A percentile compares a stretch with the other conserved stretches of the same genome.
phyloP scores from a whole-genome alignment of 2,797 vertebrate genomes.

The Zenarchopterus dispar region DNA sequence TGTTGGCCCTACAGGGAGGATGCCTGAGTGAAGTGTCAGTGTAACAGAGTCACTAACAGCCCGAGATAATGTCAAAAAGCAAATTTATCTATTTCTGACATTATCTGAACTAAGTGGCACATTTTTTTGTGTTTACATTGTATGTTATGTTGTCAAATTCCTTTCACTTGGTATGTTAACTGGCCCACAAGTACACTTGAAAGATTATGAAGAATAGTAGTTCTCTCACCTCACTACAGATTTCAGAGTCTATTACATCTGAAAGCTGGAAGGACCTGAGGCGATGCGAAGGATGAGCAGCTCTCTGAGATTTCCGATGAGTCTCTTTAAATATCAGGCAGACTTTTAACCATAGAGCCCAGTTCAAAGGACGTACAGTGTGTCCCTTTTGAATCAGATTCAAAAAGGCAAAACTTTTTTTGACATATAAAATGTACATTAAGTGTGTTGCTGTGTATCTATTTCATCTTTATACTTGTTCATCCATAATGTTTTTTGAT shows the following conservation, averaged over 20 bases:
- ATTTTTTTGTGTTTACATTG: constrained; percentile 1
- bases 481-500: too few relatives aligned
- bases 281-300: constrained; percentile 53
- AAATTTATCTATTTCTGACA: constrained; percentile 29
- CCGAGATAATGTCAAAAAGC: constrained; percentile 27
- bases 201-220: constrained; percentile 57
- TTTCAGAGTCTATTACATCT: constrained; percentile 25
- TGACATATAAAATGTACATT: too few relatives aligned
- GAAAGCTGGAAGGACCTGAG: constrained; percentile 33
- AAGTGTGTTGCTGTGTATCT: too few relatives aligned
- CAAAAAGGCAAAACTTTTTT: background rate
- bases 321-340: constrained; percentile 15
- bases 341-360: constrained; percentile 12
- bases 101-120: constrained; percentile 15
- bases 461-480: too few relatives aligned
- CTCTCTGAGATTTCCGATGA: constrained; percentile 44
- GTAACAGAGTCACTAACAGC: constrained; percentile 7
- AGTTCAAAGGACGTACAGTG: constrained; percentile 4
- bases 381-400: too few relatives aligned
- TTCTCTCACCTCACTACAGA: constrained; percentile 58
- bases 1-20: constrained; percentile 4
- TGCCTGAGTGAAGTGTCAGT: constrained; percentile 4
- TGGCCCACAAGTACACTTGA: constrained; percentile 52
- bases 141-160: constrained; percentile 23
- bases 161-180: constrained; percentile 32